A percentile compares a stretch with the other conserved stretches of the same genome.
These are phyloP conservation scores for Drosophila ananassae DNA, from an alignment of 1,140 invertebrate genomes.

Conservation along the genomic window DNA sequence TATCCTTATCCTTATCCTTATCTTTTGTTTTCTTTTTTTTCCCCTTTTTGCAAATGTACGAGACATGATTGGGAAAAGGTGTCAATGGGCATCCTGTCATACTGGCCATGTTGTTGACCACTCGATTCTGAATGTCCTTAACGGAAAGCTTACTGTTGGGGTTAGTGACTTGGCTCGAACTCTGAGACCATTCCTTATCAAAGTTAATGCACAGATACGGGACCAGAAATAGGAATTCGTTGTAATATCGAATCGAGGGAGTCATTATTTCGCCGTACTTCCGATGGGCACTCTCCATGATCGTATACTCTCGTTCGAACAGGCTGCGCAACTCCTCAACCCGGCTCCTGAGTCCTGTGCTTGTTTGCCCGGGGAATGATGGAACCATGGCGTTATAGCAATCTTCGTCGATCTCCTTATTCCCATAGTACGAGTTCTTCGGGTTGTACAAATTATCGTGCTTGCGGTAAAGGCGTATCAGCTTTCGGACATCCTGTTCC, in stretches of 20 bases:
- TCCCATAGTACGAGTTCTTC: constrained; percentile 40
- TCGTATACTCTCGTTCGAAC: constrained; percentile 51
- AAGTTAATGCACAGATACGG: constrained; percentile 26
- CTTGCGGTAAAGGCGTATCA: constrained; percentile 47
- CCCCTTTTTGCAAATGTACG: background rate
- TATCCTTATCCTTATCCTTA: background rate
- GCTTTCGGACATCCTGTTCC: constrained; percentile 29
- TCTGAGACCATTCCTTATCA: background rate
- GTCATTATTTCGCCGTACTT: background rate
- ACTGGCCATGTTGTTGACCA: background rate
- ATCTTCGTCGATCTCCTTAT: constrained; percentile 30
- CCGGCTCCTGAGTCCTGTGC: constrained; percentile 14
- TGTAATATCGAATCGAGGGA: constrained; percentile 56
- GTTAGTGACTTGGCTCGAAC: background rate
- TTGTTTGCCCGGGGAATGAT: constrained; percentile 23
- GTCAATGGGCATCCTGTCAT: background rate
- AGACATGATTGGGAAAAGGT: background rate
- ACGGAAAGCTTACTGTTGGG: background rate
- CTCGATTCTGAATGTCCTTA: background rate
- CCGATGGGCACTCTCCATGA: constrained; percentile 22
- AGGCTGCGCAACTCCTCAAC: constrained; percentile 21
- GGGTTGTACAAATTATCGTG: constrained; percentile 54
- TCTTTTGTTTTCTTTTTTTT: background rate
- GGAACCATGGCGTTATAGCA: constrained; percentile 43
- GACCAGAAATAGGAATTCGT: constrained; percentile 56